Evolutionary conservation across 2,888 invertebrate species (phyloP).

Genomic region (Mythimna lalbum): DNA sequence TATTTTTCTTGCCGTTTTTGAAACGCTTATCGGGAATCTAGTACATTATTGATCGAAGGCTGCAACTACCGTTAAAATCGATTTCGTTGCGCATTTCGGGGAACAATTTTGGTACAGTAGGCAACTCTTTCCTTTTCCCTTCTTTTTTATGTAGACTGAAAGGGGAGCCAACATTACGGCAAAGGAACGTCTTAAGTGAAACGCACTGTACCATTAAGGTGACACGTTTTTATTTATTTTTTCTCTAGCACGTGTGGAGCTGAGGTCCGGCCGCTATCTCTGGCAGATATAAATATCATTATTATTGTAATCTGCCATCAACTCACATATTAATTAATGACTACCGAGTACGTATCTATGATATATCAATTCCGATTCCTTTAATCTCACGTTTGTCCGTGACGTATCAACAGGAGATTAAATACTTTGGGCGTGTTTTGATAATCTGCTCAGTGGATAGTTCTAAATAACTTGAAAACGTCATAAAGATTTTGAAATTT

Average conservation of each 20-base stretch:
- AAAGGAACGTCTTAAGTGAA: too few relatives aligned
- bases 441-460: conserved; percentile 31
- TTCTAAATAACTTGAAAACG: not conserved
- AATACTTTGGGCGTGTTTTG: not conserved
- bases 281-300: conserved; percentile 1
- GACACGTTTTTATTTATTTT: not conserved
- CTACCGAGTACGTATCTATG: not conserved
- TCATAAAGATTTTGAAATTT: too few relatives aligned
- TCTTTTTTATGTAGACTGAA: too few relatives aligned
- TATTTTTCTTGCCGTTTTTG: too few relatives aligned
- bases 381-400: conserved; percentile 26
- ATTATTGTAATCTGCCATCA: conserved; percentile 3
- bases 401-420: conserved; percentile 29
- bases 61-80: too few relatives aligned
- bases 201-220: too few relatives aligned
- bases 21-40: too few relatives aligned
- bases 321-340: conserved; percentile 3
- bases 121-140: too few relatives aligned
- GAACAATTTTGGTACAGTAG: too few relatives aligned
- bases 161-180: too few relatives aligned
- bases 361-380: conserved; percentile 7
- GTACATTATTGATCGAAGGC: too few relatives aligned
- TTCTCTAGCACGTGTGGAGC: not conserved
- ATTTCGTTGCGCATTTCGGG: too few relatives aligned
- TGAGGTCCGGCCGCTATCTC: conserved; percentile 1